These are phyloP conservation scores for Melanotaenia boesemani DNA, from an alignment of 2,797 vertebrate species.

Conservation along the genomic window DNA sequence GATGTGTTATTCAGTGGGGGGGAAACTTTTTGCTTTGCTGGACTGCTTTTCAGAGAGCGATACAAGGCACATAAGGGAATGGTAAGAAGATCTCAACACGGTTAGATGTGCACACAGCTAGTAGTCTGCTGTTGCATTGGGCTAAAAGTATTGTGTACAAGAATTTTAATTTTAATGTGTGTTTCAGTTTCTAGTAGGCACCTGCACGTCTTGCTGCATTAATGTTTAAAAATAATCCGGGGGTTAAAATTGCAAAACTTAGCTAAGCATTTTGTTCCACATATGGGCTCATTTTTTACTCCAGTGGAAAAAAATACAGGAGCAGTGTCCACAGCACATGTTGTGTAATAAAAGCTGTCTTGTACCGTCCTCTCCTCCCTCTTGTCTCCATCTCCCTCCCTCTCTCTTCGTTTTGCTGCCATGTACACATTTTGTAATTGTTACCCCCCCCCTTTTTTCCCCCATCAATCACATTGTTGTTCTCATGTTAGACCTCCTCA, in stretches of 20 bases:
- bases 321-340: conserved; percentile 74
- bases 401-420: conserved; percentile 12
- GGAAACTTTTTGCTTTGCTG: neutral
- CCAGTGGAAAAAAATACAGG: conserved; percentile 56
- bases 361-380: conserved; percentile 57
- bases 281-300: conserved; percentile 66
- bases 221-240: conserved; percentile 33
- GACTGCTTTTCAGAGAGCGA: neutral
- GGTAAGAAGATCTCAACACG: neutral
- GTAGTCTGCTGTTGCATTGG: neutral
- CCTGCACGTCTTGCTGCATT: conserved; percentile 26
- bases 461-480: neutral
- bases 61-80: neutral
- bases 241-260: conserved; percentile 61
- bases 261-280: conserved; percentile 69
- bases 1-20: neutral
- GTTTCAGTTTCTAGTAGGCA: neutral
- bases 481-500: conserved; percentile 22
- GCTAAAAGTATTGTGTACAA: neutral
- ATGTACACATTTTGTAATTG: neutral
- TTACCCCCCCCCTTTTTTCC: conserved; percentile 14
- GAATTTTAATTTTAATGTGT: neutral
- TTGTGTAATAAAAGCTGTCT: conserved; percentile 76
- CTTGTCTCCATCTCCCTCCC: conserved; percentile 41
- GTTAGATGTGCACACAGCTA: neutral